Evolutionary conservation across 2,113 vertebrate species (phyloP), one percentile per base, ranked within the genome.

Genomic region (Sterna hirundo): DNA sequence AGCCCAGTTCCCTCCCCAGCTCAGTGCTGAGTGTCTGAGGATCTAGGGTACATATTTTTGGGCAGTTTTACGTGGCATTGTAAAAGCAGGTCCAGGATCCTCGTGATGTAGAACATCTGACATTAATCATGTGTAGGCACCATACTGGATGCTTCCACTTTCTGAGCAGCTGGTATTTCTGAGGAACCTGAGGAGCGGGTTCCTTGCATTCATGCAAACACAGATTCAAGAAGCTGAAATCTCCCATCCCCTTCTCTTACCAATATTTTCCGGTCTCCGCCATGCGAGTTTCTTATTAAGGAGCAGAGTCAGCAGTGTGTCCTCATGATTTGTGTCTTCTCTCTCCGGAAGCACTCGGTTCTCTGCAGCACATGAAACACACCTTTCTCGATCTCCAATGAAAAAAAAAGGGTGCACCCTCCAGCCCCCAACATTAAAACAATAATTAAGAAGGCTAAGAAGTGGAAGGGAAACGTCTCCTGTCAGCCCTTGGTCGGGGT

Each of bases 311-410:
- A 98, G 92, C 85, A 98, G 54, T 22, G 88, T 79, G 81, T 96
- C 95, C 54, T 97, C 86, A 0, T 96, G 96, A 87, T 93, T 97
- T 86, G 93, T 83, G 65, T 97, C 96, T 91, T 87, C 96, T 90
- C 95, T 96, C 71, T 97, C 96, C 7, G 95, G 96, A 79, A 96
- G 95, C 84, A 96, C 83, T 81, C 69, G 96, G 82, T 96, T 98
- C 49, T 97, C 97, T 98, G 88, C 55, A 87, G 90, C 81, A 90
- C 54, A 80, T 64, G 79, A 93, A 94, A 10, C 44, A 69, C 38
- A 64, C 25, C 20, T 83, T 80, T 88, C 42, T 94, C 4, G 3
- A 17, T 55, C 57, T 78, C 70, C 38, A 26, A 55, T 13, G 52
- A 46, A 58, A 68, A 58, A 62, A 62, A 84, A 51, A 15, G 16